These are phyloP conservation scores for Percina caprodes DNA, from an alignment of 2,113 vertebrate genomes.

Conservation along the genomic window DNA sequence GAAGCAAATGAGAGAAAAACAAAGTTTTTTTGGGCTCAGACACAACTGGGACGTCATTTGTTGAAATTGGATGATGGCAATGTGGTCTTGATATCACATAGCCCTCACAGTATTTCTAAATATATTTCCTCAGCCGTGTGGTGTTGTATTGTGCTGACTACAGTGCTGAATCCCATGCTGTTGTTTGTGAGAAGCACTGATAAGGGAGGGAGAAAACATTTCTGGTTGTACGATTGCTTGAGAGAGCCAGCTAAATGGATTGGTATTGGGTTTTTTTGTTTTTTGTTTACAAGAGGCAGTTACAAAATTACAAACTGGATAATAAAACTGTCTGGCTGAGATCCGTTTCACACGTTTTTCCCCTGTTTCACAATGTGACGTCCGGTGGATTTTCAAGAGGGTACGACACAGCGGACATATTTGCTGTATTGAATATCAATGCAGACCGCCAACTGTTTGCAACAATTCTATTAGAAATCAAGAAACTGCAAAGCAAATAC, in stretches of 20 bases:
- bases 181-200: conserved; percentile 49
- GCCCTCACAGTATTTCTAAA: conserved; percentile 29
- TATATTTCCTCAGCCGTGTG: conserved; percentile 33
- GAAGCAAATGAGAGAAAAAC: conserved; percentile 14
- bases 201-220: conserved; percentile 23
- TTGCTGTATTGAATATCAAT: conserved; percentile 16
- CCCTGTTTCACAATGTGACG: conserved; percentile 24
- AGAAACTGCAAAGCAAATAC: not conserved
- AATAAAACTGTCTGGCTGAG: conserved; percentile 45
- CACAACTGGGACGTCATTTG: conserved; percentile 33
- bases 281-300: conserved; percentile 29
- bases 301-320: conserved; percentile 52
- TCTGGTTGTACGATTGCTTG: conserved; percentile 34
- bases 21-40: not conserved
- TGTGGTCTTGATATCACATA: conserved; percentile 5
- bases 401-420: conserved; percentile 1
- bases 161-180: conserved; percentile 47
- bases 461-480: conserved; percentile 13
- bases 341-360: conserved; percentile 20
- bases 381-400: not conserved
- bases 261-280: not conserved
- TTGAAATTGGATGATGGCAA: conserved; percentile 35
- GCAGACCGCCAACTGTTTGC: conserved; percentile 21
- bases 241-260: conserved; percentile 39
- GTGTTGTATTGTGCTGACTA: conserved; percentile 42